A percentile compares a stretch with the other conserved stretches of the same genome.
These are phyloP conservation scores for Pectinophora gossypiella DNA, from an alignment of 1,140 invertebrate species.

Conservation along the genomic window DNA sequence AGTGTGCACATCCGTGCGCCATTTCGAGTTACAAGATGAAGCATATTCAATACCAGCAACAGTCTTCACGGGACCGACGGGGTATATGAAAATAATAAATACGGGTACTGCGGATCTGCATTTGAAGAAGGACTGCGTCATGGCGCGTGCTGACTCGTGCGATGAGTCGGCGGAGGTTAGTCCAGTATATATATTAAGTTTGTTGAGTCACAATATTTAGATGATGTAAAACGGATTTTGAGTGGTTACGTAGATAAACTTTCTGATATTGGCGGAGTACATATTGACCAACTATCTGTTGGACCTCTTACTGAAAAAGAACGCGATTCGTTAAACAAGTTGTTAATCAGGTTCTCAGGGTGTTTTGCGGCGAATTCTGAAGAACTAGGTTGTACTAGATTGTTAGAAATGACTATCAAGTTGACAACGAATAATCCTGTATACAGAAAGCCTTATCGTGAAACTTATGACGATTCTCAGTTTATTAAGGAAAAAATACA, in stretches of 20 bases:
- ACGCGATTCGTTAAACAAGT: background rate
- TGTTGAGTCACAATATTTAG: too few species aligned
- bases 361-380: constrained; percentile 19
- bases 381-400: constrained; percentile 10
- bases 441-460: background rate
- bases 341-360: constrained; percentile 10
- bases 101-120: too few species aligned
- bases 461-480: background rate
- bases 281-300: background rate
- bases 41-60: too few species aligned
- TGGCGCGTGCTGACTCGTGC: background rate
- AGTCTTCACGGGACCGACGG: too few species aligned
- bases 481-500: constrained; percentile 1
- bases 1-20: too few species aligned
- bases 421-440: background rate
- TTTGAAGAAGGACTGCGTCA: too few species aligned
- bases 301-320: background rate
- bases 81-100: too few species aligned
- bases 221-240: too few species aligned
- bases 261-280: background rate
- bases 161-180: background rate
- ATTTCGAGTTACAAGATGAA: too few species aligned
- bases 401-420: background rate
- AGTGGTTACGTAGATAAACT: too few species aligned
- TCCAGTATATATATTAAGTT: too few species aligned